Conservation (phyloP, 2,888 invertebrate genomes). For the Eledone cirrhosa region DNA sequence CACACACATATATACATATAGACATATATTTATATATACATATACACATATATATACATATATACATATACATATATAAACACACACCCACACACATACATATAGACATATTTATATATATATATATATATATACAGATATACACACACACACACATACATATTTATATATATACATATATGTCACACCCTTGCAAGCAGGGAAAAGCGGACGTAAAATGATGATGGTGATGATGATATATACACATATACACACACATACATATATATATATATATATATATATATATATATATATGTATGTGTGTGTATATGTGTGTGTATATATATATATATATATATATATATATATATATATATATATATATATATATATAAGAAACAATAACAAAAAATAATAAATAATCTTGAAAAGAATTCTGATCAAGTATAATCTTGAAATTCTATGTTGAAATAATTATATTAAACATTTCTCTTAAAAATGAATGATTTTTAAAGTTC, state of each 20-base stretch:
- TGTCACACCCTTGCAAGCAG: too few relatives aligned
- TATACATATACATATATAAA: neutral
- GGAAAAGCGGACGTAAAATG: too few relatives aligned
- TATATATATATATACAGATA: neutral
- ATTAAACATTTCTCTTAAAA: too few relatives aligned
- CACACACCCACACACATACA: neutral
- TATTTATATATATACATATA: too few relatives aligned
- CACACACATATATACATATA: neutral
- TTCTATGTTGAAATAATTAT: too few relatives aligned
- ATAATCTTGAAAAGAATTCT: too few relatives aligned
- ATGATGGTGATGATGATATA: too few relatives aligned
- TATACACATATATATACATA: neutral
- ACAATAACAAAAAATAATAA: too few relatives aligned
- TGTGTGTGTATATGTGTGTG: neutral
- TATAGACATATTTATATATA: neutral
- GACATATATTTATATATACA: neutral
- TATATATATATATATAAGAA: too few relatives aligned
- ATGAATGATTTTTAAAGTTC: too few relatives aligned
- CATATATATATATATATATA: neutral
- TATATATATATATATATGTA: neutral
- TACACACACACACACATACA: neutral
- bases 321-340: neutral
- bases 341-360: neutral
- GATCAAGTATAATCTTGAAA: too few relatives aligned
- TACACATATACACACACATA: neutral